Conservation (phyloP, 1,140 invertebrate genomes). For the Euglossa dilemma region DNA sequence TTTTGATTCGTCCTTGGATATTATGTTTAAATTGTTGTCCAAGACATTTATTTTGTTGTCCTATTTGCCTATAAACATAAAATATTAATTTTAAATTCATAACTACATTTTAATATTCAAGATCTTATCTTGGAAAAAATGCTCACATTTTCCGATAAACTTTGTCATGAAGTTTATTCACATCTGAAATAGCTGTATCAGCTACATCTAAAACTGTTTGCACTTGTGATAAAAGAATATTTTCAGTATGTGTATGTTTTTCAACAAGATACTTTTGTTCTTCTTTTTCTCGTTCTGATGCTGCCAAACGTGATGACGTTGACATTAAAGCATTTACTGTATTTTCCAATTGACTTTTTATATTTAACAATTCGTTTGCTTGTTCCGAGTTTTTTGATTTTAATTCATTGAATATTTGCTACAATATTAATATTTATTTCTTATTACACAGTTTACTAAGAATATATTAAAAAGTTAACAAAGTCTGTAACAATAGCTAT, state of each 20-base stretch:
- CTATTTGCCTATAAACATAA: constrained; percentile 74
- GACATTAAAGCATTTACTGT: constrained; percentile 82
- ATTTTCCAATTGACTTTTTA: constrained; percentile 82
- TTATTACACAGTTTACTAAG: not conserved
- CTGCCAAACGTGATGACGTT: constrained; percentile 80
- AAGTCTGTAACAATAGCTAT: constrained; percentile 30
- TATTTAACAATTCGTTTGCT: constrained; percentile 82
- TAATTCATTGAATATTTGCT: constrained; percentile 83
- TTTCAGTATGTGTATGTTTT: constrained; percentile 87
- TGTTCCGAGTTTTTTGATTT: constrained; percentile 79
- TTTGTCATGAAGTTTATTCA: constrained; percentile 86
- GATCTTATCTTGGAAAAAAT: not conserved
- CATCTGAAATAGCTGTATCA: constrained; percentile 85
- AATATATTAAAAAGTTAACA: not conserved
- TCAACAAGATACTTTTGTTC: constrained; percentile 86
- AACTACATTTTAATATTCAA: not conserved
- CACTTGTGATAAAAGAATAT: constrained; percentile 85
- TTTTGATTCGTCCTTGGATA: constrained; percentile 69
- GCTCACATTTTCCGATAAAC: constrained; percentile 85
- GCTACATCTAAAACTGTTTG: constrained; percentile 85
- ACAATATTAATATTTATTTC: constrained; percentile 37
- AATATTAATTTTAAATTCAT: constrained; percentile 66
- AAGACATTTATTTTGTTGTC: constrained; percentile 73
- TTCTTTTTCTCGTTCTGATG: constrained; percentile 82
- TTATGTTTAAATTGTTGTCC: constrained; percentile 72